These are phyloP conservation scores for Teleogryllus occipitalis DNA, from an alignment of 1,140 invertebrate species.

Conservation along the genomic window DNA sequence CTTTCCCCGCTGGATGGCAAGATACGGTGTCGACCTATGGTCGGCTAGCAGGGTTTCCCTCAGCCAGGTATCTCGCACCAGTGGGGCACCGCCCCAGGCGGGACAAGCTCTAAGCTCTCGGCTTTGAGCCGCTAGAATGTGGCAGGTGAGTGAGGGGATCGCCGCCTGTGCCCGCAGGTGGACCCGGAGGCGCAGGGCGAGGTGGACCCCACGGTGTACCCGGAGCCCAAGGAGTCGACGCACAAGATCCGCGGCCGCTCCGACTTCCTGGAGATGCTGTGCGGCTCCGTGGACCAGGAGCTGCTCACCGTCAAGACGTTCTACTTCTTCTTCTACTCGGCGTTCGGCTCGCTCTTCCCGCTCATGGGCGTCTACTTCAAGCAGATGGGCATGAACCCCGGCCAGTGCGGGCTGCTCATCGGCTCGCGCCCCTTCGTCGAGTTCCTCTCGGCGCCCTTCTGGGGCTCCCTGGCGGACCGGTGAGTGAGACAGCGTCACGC, in stretches of 20 bases:
- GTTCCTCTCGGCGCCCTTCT: constrained; percentile 95
- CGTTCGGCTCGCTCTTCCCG: constrained; percentile 96
- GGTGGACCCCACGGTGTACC: constrained; percentile 62
- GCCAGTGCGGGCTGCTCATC: constrained; percentile 85
- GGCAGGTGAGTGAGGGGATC: too few species aligned
- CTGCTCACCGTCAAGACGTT: constrained; percentile 90
- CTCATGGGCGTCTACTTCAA: constrained; percentile 98
- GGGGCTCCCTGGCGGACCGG: constrained; percentile 90
- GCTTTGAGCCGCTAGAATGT: too few species aligned
- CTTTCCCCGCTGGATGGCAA: too few species aligned
- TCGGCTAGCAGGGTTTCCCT: too few species aligned
- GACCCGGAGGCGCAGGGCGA: constrained; percentile 65
- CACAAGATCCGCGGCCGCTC: constrained; percentile 78
- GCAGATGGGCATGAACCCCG: constrained; percentile 96
- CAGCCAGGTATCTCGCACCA: too few species aligned
- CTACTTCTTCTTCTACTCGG: constrained; percentile 99
- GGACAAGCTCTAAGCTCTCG: too few species aligned
- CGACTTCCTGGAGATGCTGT: constrained; percentile 74
- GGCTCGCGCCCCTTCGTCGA: constrained; percentile 94
- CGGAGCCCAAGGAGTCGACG: constrained; percentile 75
- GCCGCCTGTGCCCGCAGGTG: constrained; percentile 38
- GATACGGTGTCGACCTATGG: too few species aligned
- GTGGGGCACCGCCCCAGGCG: too few species aligned
- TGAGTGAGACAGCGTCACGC: constrained; percentile 31
- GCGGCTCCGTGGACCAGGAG: constrained; percentile 77